Conservation (phyloP, 2,888 invertebrate genomes). For the Choristoneura rosaceana region DNA sequence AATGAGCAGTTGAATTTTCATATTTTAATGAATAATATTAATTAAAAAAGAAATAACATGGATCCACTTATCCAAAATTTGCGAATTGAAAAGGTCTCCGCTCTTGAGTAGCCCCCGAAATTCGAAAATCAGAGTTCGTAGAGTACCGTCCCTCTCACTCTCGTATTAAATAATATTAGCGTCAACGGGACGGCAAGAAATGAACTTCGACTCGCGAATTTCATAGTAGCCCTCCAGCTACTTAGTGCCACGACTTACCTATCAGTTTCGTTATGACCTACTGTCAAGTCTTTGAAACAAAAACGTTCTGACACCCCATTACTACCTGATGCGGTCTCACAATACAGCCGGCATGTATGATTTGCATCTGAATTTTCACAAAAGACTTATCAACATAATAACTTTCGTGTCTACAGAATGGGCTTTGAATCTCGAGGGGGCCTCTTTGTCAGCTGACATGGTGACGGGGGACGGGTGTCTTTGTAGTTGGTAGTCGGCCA, state of each 20-base stretch:
- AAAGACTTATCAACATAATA: slow-evolving; percentile 41
- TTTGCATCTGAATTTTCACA: slow-evolving; percentile 31
- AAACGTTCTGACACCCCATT: slow-evolving; percentile 6
- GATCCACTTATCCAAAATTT: no score
- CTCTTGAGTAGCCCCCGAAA: neutral
- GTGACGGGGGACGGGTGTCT: slow-evolving; percentile 18
- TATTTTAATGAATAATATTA: no score
- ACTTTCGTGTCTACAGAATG: slow-evolving; percentile 37
- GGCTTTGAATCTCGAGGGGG: slow-evolving; percentile 35
- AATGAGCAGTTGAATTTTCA: neutral
- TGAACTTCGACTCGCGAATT: no score
- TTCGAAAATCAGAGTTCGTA: no score
- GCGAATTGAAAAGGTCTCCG: neutral
- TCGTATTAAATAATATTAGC: no score
- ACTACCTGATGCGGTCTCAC: slow-evolving; percentile 5
- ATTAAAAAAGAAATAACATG: no score
- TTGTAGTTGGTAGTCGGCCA: slow-evolving; percentile 21
- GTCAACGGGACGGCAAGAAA: no score
- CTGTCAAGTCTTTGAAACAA: neutral
- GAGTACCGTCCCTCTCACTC: no score
- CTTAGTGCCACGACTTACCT: no score
- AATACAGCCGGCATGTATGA: slow-evolving; percentile 25
- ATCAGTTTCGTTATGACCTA: neutral
- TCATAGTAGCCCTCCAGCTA: no score
- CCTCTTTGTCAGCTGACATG: slow-evolving; percentile 33